Evolutionary conservation across 2,113 vertebrate genomes (phyloP).

Genomic region (Gopherus flavomarginatus): DNA sequence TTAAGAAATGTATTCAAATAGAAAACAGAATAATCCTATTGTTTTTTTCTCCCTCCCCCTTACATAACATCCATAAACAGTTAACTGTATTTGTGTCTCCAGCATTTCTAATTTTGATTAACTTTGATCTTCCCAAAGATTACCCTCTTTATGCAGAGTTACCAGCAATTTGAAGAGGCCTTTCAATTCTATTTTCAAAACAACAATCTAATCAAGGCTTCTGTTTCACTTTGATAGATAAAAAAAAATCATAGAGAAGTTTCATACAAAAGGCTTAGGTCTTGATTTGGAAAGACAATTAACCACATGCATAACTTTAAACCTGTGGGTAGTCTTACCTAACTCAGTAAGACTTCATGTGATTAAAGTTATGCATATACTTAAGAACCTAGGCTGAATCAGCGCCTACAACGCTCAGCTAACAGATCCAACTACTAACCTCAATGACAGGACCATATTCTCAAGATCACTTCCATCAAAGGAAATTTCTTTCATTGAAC

Average conservation of each 20-base stretch:
- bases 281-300: rapidly evolving
- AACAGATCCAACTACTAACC: constrained; percentile 78
- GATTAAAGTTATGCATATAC: background rate
- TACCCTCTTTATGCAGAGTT: background rate
- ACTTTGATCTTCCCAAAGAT: background rate
- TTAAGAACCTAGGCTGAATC: background rate
- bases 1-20: background rate
- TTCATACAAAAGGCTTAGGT: background rate
- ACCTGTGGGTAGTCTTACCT: background rate
- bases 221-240: background rate
- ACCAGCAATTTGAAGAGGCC: background rate
- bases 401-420: background rate
- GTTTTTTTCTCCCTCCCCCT: background rate
- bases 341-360: background rate
- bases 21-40: background rate
- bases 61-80: background rate
- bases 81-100: background rate
- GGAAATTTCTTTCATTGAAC: constrained; percentile 95
- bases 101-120: background rate
- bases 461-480: constrained; percentile 95
- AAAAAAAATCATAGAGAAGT: background rate
- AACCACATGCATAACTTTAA: rapidly evolving
- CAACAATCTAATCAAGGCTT: background rate
- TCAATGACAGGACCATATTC: constrained; percentile 93
- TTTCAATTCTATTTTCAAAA: background rate